Percentiles rank a stretch among this genome's conserved stretches.
phyloP scores from a whole-genome alignment of 2,797 vertebrate genomes.

The Gila robusta region DNA sequence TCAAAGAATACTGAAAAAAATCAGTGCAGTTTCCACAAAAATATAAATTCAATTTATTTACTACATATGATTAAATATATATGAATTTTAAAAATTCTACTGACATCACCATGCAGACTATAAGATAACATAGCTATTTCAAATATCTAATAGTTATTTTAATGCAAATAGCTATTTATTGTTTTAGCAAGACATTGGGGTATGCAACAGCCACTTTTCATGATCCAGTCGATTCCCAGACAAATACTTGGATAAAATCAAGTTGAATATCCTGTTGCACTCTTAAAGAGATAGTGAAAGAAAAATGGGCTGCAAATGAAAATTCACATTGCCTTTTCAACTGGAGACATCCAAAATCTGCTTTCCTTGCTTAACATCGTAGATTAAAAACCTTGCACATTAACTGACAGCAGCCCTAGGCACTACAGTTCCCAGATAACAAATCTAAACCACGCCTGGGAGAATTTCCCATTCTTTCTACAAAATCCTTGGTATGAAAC shows the following conservation, averaged over 20 bases:
- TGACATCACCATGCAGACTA: neutral
- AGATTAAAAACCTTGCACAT: neutral
- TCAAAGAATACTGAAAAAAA: neutral
- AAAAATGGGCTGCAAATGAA: neutral
- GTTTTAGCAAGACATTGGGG: neutral
- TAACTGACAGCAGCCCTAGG: constrained; percentile 23
- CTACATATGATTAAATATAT: neutral
- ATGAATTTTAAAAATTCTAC: neutral
- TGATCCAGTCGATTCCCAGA: neutral
- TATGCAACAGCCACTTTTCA: neutral
- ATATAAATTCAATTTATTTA: no score
- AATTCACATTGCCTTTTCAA: neutral
- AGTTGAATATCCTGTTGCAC: neutral
- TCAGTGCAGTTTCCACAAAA: no score
- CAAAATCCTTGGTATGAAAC: constrained; percentile 33
- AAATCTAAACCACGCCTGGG: neutral
- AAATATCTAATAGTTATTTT: neutral
- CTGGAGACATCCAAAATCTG: constrained; percentile 18
- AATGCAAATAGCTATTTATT: neutral
- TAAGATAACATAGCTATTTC: neutral
- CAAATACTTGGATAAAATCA: neutral
- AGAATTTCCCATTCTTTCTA: constrained; percentile 18
- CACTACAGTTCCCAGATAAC: constrained; percentile 12
- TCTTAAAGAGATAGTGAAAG: neutral
- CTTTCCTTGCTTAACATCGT: neutral